Evolutionary conservation across 2,113 vertebrate genomes (phyloP).

Genomic region (Trogon surrucura): DNA sequence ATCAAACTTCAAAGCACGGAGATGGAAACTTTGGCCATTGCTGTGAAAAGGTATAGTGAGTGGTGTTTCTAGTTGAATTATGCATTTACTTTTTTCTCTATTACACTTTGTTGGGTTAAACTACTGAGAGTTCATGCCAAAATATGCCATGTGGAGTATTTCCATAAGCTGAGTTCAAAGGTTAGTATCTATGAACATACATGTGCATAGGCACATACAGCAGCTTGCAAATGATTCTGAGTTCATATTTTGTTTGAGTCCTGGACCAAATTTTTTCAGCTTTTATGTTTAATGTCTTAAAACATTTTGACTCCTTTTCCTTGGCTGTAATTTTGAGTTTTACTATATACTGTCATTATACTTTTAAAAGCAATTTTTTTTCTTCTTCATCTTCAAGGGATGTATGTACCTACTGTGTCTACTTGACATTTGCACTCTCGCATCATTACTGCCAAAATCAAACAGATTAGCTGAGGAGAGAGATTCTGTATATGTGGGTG

Average conservation of each 20-base stretch:
- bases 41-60: constrained; percentile 88
- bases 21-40: constrained; percentile 91
- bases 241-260: neutral
- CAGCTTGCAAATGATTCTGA: neutral
- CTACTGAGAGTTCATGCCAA: neutral
- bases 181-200: neutral
- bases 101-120: neutral
- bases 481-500: neutral
- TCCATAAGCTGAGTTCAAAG: neutral
- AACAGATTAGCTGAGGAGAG: neutral
- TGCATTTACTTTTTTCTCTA: neutral
- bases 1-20: constrained; percentile 91
- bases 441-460: neutral
- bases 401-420: neutral
- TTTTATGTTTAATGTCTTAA: neutral
- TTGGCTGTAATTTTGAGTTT: neutral
- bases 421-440: neutral
- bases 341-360: neutral
- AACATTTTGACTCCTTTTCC: neutral
- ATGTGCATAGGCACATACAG: neutral
- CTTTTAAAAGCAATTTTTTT: neutral
- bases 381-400: neutral
- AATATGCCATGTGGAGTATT: neutral
- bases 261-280: neutral
- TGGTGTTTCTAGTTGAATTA: neutral